Percentiles rank a stretch among this genome's conserved stretches.
Evolutionary conservation across 2,113 vertebrate genomes (phyloP).

Genomic region (Theristicus caerulescens): DNA sequence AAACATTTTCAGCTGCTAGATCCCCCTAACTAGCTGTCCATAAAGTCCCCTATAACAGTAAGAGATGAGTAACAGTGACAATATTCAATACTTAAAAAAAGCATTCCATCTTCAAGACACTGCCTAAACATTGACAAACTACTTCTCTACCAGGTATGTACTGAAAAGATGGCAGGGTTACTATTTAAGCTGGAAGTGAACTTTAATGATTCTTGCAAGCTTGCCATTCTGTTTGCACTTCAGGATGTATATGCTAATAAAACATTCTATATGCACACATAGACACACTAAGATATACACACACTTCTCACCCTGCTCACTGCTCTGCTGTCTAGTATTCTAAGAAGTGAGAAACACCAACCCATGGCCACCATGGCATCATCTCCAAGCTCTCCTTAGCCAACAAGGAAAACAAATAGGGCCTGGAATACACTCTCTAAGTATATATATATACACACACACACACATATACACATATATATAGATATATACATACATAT

Average conservation of each 20-base stretch:
- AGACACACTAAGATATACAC: background rate
- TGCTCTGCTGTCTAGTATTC: background rate
- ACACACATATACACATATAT: background rate
- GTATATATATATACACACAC: background rate
- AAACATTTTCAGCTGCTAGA: background rate
- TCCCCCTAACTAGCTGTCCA: background rate
- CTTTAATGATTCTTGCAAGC: background rate
- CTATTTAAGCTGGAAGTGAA: background rate
- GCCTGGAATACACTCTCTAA: background rate
- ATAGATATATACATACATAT: background rate
- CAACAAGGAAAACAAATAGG: background rate
- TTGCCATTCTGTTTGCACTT: slow-evolving; percentile 18
- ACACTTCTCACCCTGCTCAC: background rate
- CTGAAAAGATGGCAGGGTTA: background rate
- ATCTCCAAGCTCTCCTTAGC: background rate
- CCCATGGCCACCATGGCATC: background rate
- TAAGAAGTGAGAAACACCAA: background rate
- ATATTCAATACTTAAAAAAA: background rate
- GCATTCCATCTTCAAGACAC: background rate
- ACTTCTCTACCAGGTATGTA: background rate
- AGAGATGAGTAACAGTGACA: background rate
- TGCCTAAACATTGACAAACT: background rate
- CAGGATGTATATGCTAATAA: background rate
- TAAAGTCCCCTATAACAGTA: background rate
- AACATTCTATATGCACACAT: background rate